These are phyloP conservation scores for Adelges cooleyi DNA, from an alignment of 1,140 invertebrate species.

Conservation along the genomic window DNA sequence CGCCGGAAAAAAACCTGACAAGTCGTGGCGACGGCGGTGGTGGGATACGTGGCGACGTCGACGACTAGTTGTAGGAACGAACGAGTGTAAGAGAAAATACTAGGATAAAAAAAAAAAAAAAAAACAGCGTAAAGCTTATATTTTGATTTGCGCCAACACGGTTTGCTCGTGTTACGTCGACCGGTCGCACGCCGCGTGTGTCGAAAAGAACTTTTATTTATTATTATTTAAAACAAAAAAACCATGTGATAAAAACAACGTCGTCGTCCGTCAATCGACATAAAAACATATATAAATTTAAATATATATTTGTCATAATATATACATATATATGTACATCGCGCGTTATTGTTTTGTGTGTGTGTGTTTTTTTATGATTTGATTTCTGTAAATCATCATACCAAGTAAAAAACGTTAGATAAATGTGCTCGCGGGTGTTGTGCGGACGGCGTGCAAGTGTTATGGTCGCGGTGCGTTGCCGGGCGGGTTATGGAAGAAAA, in stretches of 20 bases:
- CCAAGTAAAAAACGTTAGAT: no score
- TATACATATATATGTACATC: no score
- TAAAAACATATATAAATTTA: no score
- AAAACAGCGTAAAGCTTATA: conserved; percentile 8
- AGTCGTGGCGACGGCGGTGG: conserved; percentile 3
- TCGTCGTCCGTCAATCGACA: no score
- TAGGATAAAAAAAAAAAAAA: neutral
- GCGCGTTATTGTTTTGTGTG: no score
- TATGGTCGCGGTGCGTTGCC: neutral
- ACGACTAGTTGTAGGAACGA: neutral
- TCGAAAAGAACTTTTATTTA: no score
- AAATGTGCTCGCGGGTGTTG: neutral
- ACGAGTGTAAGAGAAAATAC: neutral
- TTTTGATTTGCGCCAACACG: conserved; percentile 22
- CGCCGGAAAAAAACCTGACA: conserved; percentile 19
- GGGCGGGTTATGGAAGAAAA: conserved; percentile 9
- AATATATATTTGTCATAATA: no score
- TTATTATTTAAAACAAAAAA: no score
- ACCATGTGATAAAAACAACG: neutral
- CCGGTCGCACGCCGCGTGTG: neutral
- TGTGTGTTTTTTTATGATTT: no score
- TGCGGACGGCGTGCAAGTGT: neutral
- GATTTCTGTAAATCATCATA: no score
- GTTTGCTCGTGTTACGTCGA: conserved; percentile 21
- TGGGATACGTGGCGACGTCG: neutral